Conservation (phyloP, 2,888 invertebrate genomes). For the Trachelus iudaicus region DNA sequence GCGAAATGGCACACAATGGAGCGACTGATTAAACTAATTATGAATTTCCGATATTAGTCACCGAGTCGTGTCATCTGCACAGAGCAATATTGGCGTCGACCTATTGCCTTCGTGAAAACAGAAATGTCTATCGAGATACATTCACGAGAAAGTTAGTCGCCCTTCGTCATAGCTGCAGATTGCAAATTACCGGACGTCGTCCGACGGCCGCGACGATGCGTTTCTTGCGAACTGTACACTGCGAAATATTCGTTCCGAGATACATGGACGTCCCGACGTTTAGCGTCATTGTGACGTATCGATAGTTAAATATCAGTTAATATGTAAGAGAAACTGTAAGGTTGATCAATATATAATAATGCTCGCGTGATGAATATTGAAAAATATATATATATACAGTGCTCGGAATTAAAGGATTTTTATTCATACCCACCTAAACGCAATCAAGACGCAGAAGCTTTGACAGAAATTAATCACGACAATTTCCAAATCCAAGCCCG, state of each 20-base stretch:
- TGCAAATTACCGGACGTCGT: conserved; percentile 40
- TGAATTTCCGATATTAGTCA: conserved; percentile 45
- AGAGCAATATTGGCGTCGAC: conserved; percentile 12
- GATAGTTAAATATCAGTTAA: too few relatives aligned
- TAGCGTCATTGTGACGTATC: too few relatives aligned
- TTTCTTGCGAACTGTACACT: neutral
- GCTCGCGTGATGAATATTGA: too few relatives aligned
- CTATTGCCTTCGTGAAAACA: conserved; percentile 16
- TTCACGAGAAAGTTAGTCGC: conserved; percentile 42
- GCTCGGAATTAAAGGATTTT: neutral
- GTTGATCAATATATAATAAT: too few relatives aligned
- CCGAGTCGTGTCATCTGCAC: conserved; percentile 23
- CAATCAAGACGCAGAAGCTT: neutral
- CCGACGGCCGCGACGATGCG: conserved; percentile 29
- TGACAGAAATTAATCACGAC: neutral
- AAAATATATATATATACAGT: neutral
- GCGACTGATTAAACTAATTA: conserved; percentile 52
- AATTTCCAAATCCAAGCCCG: neutral
- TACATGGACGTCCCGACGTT: neutral
- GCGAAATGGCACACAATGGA: conserved; percentile 33
- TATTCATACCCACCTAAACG: neutral
- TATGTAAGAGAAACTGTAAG: too few relatives aligned
- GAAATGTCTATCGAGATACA: conserved; percentile 32
- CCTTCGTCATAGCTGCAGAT: conserved; percentile 43
- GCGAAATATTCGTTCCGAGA: neutral